Evolutionary conservation across 2,888 invertebrate genomes (phyloP), one percentile per base, ranked within the genome.

Genomic region (Clivina fossor): DNA sequence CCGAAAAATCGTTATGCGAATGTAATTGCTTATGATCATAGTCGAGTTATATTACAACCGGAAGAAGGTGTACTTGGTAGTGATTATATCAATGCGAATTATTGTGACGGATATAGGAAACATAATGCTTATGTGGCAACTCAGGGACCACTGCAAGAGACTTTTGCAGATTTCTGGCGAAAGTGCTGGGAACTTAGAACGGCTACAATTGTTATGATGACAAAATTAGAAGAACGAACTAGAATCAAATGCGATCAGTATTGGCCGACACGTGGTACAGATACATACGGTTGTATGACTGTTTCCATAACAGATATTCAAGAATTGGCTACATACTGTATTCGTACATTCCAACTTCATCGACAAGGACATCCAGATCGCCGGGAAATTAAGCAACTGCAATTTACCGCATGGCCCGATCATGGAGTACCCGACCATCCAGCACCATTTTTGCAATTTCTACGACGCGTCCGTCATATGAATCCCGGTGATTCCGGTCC

Each of bases 391-490:
- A 92, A 95, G 66, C 99, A 99, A 72, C 79, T 98, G 64, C 99
- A 99, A 75, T 99, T 98, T 71, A 99, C 98, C 0, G 98, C 98
- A 3, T 99, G 99, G 99, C 98, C 99, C 1, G 99, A 99, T 76
- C 99, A 99, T 69, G 98, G 92, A 1, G 98, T 99, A 2, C 98
- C 99, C 2, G 98, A 98, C 72, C 96, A 98, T 75, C 97, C 99
- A 0, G 98, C 98, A 0, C 98, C 98, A 0, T 95, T 99, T 78
- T 79, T 99, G 62, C 94, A 97, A 77, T 99, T 99, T 77, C 79
- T 99, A 68, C 84, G 93, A 49, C 84, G 99, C 57, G 96, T 99
- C 11, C 88, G 91, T 62, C 87, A 89, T 57, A 77, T 95, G 64
- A 96, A 95, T 69, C 92, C 94, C 0, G 80, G 86, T 3, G 96